Conservation (phyloP, 2,888 invertebrate genomes). For the Ormyrus thymus region DNA sequence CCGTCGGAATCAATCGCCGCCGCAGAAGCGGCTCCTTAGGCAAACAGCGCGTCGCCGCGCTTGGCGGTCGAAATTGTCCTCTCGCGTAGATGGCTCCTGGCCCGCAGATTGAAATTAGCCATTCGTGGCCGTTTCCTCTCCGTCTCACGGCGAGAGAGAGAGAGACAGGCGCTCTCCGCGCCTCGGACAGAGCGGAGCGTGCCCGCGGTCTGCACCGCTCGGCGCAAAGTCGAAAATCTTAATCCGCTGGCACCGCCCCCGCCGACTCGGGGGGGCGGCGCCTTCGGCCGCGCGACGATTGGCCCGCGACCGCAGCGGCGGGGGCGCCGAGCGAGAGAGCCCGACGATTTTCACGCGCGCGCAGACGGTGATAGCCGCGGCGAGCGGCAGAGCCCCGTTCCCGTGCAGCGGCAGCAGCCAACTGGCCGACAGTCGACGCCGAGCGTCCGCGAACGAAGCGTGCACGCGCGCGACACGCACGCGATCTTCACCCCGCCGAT, state of each 20-base stretch:
- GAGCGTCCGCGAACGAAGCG: conserved; percentile 66
- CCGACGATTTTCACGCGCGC: background rate
- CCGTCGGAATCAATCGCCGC: conserved; percentile 34
- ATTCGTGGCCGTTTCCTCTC: conserved; percentile 13
- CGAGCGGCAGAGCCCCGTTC: background rate
- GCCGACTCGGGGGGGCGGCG: conserved; percentile 63
- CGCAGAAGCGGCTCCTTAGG: background rate
- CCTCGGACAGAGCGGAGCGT: background rate
- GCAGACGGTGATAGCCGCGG: background rate
- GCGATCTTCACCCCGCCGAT: background rate
- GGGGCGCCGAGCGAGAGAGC: conserved; percentile 52
- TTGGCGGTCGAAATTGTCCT: background rate
- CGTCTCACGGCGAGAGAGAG: background rate
- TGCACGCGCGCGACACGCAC: background rate
- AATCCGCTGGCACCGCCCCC: conserved; percentile 71
- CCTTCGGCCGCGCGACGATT: conserved; percentile 63
- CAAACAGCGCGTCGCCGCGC: background rate
- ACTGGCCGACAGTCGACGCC: conserved; percentile 69
- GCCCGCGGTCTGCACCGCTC: conserved; percentile 9
- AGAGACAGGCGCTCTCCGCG: background rate
- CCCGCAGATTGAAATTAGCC: conserved; percentile 62
- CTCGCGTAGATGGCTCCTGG: background rate
- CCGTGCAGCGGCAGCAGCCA: background rate
- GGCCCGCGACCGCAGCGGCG: conserved; percentile 61
- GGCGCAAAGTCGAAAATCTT: conserved; percentile 72